Evolutionary conservation across 2,113 vertebrate genomes (phyloP).

Genomic region (Gorsachius goisagi): DNA sequence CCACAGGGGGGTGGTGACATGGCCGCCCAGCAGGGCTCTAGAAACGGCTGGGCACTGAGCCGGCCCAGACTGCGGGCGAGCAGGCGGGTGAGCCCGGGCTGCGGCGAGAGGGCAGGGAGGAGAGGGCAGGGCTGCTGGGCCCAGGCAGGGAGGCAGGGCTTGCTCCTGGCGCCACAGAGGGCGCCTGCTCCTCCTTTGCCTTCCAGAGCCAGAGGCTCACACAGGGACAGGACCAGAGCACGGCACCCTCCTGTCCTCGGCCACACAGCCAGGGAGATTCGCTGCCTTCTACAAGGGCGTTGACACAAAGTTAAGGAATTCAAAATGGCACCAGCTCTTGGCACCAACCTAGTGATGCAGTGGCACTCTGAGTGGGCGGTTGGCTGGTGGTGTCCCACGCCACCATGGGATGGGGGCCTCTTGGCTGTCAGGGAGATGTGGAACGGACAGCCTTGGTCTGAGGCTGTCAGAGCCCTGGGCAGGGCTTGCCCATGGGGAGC

Average conservation of each 20-base stretch:
- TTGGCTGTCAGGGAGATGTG: neutral
- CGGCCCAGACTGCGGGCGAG: too few relatives aligned
- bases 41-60: too few relatives aligned
- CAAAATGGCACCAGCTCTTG: neutral
- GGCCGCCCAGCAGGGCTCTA: too few relatives aligned
- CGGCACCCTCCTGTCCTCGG: rapidly evolving
- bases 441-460: neutral
- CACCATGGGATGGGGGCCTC: neutral
- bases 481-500: too few relatives aligned
- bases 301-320: neutral
- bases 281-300: neutral
- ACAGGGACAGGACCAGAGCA: neutral
- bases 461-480: neutral
- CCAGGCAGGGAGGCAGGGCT: rapidly evolving
- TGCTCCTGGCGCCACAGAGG: rapidly evolving
- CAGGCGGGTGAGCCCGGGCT: too few relatives aligned
- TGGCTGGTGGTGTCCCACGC: neutral
- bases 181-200: neutral
- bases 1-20: too few relatives aligned
- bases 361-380: neutral
- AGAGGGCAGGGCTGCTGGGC: neutral
- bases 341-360: neutral
- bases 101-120: neutral
- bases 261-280: neutral
- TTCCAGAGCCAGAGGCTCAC: neutral